Base-by-base conservation (phyloP, 2,888 invertebrate species). In the Lymantria dispar region DNA sequence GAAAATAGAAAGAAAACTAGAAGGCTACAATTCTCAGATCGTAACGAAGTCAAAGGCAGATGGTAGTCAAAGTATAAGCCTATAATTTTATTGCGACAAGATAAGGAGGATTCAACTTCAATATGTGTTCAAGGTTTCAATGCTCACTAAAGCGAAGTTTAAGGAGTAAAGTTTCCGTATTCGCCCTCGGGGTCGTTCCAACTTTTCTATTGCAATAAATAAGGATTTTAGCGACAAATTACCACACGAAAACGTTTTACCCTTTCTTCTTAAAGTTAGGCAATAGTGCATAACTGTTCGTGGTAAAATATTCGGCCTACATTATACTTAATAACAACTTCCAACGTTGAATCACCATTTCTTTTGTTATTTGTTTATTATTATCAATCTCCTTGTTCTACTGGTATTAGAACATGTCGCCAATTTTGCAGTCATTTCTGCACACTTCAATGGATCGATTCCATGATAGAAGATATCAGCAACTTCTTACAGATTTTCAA, bases 171-270 rank as follows among this genome's bases (percentile, higher is more conserved):
- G 77, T 89, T 89, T 84, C 75, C 73, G 80, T 85, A 80, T 84
- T 86, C 78, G 79, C 87, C 86, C 87, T 79, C 80, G 84, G 83
- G 87, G 81, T 82, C 87, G 85, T 85, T 86, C 83, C 83, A 87
- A 88, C 81, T 88, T 87, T 83, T 76, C 80, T 79, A 82, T 85
- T 86, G 87, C 88, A 85, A 89, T 89, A 89, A 89, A 89, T 89
- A 89, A 89, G 89, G 89, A 89, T 89, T 89, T 89, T 86, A 87
- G 85, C 86, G 88, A 89, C 89, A 89, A 89, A 89, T 89, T 89
- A 87, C 88, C 87, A 81, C 81, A 82, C 80, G 80, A 86, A 85
- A 85, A 82, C 83, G 83, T 83, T 83, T 83, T 78, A 81, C 85
- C 86, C 84, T 82, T 84, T 77, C 81, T 79, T 75, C 68, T 67